These are phyloP conservation scores for Neosilurus hyrtlii DNA, from an alignment of 2,797 vertebrate genomes.

Conservation along the genomic window DNA sequence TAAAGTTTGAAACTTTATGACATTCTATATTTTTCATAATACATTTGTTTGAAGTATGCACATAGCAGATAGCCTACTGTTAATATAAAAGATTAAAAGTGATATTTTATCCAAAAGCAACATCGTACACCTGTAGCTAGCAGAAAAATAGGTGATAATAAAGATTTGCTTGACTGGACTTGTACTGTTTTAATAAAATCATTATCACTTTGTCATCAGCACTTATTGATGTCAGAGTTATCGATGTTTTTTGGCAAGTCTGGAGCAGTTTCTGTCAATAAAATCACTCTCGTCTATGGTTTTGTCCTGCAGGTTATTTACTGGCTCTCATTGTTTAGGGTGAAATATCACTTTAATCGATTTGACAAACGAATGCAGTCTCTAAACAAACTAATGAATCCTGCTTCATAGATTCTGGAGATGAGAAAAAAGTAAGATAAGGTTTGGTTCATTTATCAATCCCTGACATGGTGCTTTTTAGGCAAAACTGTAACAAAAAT, in stretches of 20 bases:
- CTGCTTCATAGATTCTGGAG: not conserved
- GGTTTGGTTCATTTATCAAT: not conserved
- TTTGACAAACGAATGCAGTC: not conserved
- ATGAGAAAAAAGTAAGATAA: not conserved
- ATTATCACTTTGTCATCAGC: conserved; percentile 13
- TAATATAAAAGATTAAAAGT: not conserved
- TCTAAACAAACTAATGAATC: not conserved
- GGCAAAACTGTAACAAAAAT: not conserved
- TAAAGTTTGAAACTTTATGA: conserved; percentile 10
- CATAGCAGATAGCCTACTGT: not conserved
- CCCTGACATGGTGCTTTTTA: not conserved
- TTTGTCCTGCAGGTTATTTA: conserved; percentile 5
- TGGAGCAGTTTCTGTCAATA: conserved; percentile 17
- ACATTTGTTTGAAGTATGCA: not conserved
- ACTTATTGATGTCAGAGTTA: not conserved
- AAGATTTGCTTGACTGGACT: not conserved
- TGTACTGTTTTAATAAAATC: conserved; percentile 15
- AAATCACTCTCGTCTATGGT: conserved; percentile 21
- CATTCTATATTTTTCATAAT: not conserved
- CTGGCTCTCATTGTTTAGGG: conserved; percentile 17
- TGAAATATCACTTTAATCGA: conserved; percentile 8
- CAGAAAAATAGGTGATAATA: not conserved
- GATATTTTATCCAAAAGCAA: not conserved
- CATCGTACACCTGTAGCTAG: not conserved
- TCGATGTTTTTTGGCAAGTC: conserved; percentile 16